phyloP scores from a whole-genome alignment of 2,888 invertebrate genomes.

The Aplocera efformata region DNA sequence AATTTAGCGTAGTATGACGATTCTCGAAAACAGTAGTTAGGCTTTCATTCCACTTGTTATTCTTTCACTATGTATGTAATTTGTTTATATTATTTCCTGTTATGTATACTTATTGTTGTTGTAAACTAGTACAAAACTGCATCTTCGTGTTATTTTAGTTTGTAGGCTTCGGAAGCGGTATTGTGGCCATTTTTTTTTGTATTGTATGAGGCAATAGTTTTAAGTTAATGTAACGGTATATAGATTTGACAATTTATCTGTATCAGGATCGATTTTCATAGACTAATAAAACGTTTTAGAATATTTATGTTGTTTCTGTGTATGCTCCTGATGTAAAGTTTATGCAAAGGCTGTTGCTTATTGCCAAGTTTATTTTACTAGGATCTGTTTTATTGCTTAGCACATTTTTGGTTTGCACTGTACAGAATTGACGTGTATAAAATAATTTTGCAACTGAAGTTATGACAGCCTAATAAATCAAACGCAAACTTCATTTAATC shows the following conservation, averaged over 20 bases:
- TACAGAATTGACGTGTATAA: too few species aligned
- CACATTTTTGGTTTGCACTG: too few species aligned
- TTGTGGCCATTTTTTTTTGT: constrained; percentile 74
- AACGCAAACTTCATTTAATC: too few species aligned
- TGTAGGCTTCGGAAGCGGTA: constrained; percentile 60
- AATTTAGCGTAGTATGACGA: constrained; percentile 14
- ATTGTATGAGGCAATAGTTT: constrained; percentile 59
- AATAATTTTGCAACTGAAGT: too few species aligned
- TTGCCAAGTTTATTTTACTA: constrained; percentile 4
- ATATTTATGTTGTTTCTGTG: constrained; percentile 17
- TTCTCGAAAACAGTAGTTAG: constrained; percentile 17
- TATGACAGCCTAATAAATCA: too few species aligned
- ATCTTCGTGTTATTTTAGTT: constrained; percentile 50
- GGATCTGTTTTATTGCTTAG: constrained; percentile 1
- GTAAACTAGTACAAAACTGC: constrained; percentile 71
- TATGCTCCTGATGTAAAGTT: constrained; percentile 2
- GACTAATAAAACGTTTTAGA: constrained; percentile 76
- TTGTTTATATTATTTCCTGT: constrained; percentile 41
- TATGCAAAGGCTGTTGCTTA: neutral
- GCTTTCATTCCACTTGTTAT: constrained; percentile 70
- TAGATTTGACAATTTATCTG: constrained; percentile 58
- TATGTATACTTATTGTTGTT: constrained; percentile 49
- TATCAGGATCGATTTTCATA: constrained; percentile 65
- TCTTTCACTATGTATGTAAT: constrained; percentile 55
- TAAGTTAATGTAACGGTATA: constrained; percentile 55